phyloP scores from a whole-genome alignment of 2,113 vertebrate species.

The Noctilio leporinus region DNA sequence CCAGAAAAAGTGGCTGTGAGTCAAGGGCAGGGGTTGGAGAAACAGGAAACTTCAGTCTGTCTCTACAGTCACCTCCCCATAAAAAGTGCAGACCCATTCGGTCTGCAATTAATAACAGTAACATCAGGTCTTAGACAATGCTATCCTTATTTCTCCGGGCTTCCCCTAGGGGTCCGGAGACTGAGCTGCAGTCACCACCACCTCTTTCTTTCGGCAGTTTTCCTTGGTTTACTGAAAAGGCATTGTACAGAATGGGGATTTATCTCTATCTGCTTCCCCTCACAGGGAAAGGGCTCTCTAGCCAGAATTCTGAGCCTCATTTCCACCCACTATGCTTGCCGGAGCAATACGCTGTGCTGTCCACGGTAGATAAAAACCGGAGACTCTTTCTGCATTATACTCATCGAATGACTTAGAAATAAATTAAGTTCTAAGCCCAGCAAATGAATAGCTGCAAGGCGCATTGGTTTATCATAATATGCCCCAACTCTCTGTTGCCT shows the following conservation, averaged over 20 bases:
- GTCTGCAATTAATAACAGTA: not conserved
- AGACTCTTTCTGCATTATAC: conserved; percentile 41
- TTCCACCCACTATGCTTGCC: conserved; percentile 61
- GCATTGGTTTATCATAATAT: conserved; percentile 41
- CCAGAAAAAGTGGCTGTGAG: not conserved
- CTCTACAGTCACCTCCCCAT: not conserved
- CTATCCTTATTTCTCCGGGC: not conserved
- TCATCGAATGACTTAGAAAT: conserved; percentile 50
- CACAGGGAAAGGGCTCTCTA: conserved; percentile 27
- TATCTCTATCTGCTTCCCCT: conserved; percentile 33
- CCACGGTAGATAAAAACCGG: conserved; percentile 59
- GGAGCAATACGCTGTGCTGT: conserved; percentile 43
- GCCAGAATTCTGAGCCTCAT: conserved; percentile 57
- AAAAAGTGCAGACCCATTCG: not conserved
- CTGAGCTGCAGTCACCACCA: not conserved
- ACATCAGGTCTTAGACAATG: not conserved
- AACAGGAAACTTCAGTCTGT: not conserved
- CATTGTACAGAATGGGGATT: conserved; percentile 37
- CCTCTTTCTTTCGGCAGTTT: not conserved
- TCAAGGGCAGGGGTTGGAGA: not conserved
- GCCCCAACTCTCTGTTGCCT: conserved; percentile 31
- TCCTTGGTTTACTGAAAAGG: not conserved
- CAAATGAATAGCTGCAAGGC: conserved; percentile 52
- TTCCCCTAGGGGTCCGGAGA: not conserved
- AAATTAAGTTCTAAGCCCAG: conserved; percentile 67